phyloP scores from a whole-genome alignment of 1,140 invertebrate genomes.

The Trigoniulus corallinus region DNA sequence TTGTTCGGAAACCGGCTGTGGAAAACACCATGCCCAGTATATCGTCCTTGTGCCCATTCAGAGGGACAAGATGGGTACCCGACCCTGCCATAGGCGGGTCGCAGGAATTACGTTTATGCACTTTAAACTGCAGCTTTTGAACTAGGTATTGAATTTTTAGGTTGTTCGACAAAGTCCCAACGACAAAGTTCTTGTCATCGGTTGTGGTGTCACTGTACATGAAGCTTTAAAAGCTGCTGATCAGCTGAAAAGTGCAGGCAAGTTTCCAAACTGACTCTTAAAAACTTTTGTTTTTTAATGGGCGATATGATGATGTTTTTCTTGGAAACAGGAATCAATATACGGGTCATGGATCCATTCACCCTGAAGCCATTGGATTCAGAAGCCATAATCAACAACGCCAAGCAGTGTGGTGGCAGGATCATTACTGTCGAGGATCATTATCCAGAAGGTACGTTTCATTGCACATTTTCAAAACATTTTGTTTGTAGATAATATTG shows the following conservation, averaged over 20 bases:
- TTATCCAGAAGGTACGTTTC: slow-evolving; percentile 75
- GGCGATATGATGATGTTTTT: background rate
- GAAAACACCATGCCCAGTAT: too few species aligned
- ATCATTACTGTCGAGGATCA: slow-evolving; percentile 95
- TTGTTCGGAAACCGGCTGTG: too few species aligned
- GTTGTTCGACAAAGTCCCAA: slow-evolving; percentile 51
- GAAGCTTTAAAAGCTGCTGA: slow-evolving; percentile 77
- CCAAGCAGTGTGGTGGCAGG: slow-evolving; percentile 56
- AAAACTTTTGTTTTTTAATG: background rate
- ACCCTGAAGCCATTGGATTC: slow-evolving; percentile 90
- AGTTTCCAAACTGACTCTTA: slow-evolving; percentile 5
- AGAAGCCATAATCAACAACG: slow-evolving; percentile 54
- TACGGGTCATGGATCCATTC: slow-evolving; percentile 80
- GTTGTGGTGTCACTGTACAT: slow-evolving; percentile 80
- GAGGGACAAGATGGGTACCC: too few species aligned
- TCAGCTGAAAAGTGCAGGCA: slow-evolving; percentile 43
- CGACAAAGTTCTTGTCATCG: slow-evolving; percentile 74
- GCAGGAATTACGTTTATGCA: background rate
- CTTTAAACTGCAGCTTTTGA: background rate
- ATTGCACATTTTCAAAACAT: slow-evolving; percentile 11
- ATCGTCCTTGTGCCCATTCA: too few species aligned
- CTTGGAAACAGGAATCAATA: slow-evolving; percentile 31
- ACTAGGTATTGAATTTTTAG: slow-evolving; percentile 14
- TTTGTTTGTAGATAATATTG: background rate
- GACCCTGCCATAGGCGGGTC: too few species aligned